phyloP scores from a whole-genome alignment of 2,797 vertebrate genomes.

The Erithacus rubecula region DNA sequence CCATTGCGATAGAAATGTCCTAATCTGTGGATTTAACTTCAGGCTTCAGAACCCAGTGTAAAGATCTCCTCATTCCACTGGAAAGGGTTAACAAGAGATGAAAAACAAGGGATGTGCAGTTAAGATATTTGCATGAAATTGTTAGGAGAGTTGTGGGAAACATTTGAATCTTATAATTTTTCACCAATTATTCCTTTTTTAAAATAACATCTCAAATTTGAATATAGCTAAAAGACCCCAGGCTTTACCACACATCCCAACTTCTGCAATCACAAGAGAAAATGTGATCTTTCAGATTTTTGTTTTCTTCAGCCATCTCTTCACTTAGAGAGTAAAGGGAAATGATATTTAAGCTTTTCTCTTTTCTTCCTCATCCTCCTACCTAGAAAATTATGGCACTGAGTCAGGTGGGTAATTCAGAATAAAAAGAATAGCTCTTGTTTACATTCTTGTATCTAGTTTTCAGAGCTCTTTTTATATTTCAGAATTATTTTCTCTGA shows the following conservation, averaged over 20 bases:
- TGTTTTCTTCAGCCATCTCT: constrained; percentile 19
- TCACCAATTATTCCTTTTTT: constrained; percentile 28
- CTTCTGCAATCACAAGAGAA: constrained; percentile 1
- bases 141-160: not conserved
- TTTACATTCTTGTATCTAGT: constrained; percentile 11
- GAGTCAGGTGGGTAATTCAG: constrained; percentile 18
- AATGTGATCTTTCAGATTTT: constrained; percentile 19
- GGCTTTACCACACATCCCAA: not conserved
- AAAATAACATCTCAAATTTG: constrained; percentile 3
- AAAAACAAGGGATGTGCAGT: not conserved
- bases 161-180: constrained; percentile 47
- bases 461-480: not conserved
- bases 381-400: constrained; percentile 31
- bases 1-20: not conserved
- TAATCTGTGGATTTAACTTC: not conserved
- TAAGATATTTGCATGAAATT: constrained; percentile 44
- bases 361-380: constrained; percentile 1
- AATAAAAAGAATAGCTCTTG: constrained; percentile 14
- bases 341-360: not conserved
- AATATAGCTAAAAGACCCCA: not conserved
- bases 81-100: not conserved
- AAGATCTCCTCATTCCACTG: not conserved
- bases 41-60: not conserved
- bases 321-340: not conserved
- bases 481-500: constrained; percentile 5